Percentiles rank a stretch among this genome's conserved stretches.
phyloP scores from a whole-genome alignment of 2,888 invertebrate species.

The Asteroscopus sphinx region DNA sequence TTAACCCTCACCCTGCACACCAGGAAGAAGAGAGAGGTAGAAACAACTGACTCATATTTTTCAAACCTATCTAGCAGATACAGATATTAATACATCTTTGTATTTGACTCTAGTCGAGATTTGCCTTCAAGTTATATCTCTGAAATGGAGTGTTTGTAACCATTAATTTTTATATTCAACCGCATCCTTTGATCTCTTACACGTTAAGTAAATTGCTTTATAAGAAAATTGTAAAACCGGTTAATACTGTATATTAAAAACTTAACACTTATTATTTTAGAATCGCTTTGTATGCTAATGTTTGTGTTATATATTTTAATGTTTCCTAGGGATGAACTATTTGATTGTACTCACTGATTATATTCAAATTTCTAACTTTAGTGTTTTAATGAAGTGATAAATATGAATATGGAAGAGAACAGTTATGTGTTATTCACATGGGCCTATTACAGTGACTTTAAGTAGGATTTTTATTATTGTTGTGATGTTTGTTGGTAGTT shows the following conservation, averaged over 20 bases:
- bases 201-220: conserved; percentile 60
- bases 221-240: conserved; percentile 57
- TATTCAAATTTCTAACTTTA: conserved; percentile 38
- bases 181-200: conserved; percentile 73
- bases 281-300: conserved; percentile 57
- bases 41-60: neutral
- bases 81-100: conserved; percentile 21
- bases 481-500: conserved; percentile 13
- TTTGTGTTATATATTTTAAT: conserved; percentile 27
- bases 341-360: conserved; percentile 45
- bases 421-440: conserved; percentile 42
- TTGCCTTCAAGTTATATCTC: conserved; percentile 74
- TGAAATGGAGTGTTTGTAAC: conserved; percentile 81
- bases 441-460: conserved; percentile 8
- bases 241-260: conserved; percentile 54
- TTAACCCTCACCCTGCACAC: too few relatives aligned
- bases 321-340: conserved; percentile 28
- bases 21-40: too few relatives aligned
- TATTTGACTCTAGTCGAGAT: conserved; percentile 64
- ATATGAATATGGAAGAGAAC: conserved; percentile 23
- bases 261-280: conserved; percentile 60
- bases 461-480: conserved; percentile 21
- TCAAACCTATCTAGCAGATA: conserved; percentile 13
- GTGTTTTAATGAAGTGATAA: conserved; percentile 49
- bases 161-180: conserved; percentile 81